Evolutionary conservation across 2,113 vertebrate species (phyloP).

Genomic region (Apteryx mantelli): DNA sequence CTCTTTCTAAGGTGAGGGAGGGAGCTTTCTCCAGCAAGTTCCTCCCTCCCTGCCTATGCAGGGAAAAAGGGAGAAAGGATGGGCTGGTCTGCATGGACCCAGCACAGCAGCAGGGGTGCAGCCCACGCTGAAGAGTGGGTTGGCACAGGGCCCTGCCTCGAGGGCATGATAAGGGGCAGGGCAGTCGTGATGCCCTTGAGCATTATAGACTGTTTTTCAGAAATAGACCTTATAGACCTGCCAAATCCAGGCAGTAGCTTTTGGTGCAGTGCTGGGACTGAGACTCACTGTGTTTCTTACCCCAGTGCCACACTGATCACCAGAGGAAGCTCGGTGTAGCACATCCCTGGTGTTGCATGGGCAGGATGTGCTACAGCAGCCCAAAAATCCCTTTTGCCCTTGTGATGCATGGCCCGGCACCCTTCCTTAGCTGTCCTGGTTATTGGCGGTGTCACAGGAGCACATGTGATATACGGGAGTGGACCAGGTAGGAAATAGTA

Average conservation of each 20-base stretch:
- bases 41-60: neutral
- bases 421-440: neutral
- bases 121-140: neutral
- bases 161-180: fast-evolving
- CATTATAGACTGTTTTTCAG: neutral
- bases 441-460: neutral
- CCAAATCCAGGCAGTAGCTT: neutral
- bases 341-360: neutral
- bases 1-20: fast-evolving
- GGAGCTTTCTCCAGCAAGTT: neutral
- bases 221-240: neutral
- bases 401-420: neutral
- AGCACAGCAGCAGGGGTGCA: fast-evolving
- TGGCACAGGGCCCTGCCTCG: neutral
- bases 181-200: neutral
- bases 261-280: fast-evolving
- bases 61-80: neutral
- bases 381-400: neutral
- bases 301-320: fast-evolving
- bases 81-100: fast-evolving
- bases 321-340: neutral
- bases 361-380: neutral
- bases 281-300: neutral
- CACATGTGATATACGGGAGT: fast-evolving
- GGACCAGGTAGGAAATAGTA: neutral